Base-by-base conservation (phyloP, 2,113 vertebrate genomes). In the Acanthisitta chloris region DNA sequence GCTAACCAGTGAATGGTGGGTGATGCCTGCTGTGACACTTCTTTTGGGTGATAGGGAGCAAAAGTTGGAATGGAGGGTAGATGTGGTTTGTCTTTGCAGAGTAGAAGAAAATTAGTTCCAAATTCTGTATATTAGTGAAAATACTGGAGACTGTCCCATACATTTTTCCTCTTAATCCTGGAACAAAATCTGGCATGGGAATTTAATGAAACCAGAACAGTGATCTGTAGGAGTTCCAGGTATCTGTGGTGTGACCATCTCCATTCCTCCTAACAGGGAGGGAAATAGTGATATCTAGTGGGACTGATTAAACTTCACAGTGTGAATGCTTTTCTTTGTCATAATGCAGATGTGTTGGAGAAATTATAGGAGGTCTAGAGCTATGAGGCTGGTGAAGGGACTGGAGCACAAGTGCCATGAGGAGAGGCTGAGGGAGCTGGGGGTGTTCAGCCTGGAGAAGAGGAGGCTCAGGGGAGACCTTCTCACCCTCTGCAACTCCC, bases 101-200 rank as follows among this genome's bases (percentile, higher is more conserved):
- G 34, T 59, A 15, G 31, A 65, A 31, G 10, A 51, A 72, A 20
- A 49, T 40, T 34, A 70, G 24, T 72, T 88, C 45, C 36, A 16
- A 48, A 61, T 52, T 29, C 12, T 83, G 43, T 48, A 0, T 55
- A 14, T 69, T 20, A 28, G 13, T 69, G 40, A 40, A 83, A 72
- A 51, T 61, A 36, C 29, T 81, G 16, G 48, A 11, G 4, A 15
- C 9, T 17, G 21, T 42, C n/a, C 24, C 0, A 0, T 45, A 17
- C 24, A 58, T 59, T 86, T 65, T 80, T 52, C 26, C 45, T 57
- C 24, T 69, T 43, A 36, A 57, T 5, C 20, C 36, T 74, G 85
- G 25, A 66, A 52, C 23, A 26, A 25, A 70, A 62, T 28, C 49
- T 84, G 34, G 26, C 8, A 3, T 40, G 10, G 77, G 65, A 74